Base-by-base conservation (phyloP, 2,888 invertebrate species). In the Folsomia candida region DNA sequence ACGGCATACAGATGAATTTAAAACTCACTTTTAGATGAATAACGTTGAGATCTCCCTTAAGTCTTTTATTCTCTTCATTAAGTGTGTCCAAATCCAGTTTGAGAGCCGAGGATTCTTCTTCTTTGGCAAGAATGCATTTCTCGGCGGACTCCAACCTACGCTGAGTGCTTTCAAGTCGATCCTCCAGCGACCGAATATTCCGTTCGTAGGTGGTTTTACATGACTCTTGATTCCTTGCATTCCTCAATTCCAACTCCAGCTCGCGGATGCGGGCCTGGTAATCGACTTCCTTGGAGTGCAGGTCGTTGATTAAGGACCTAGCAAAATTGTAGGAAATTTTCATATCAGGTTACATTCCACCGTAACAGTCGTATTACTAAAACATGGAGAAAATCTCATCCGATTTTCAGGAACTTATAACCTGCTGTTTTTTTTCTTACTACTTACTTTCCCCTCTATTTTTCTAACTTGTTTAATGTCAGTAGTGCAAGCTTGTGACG, bases 81-180 rank as follows among this genome's bases (percentile, higher is more conserved):
- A 82, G 72, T 1, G 81, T 81, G 24, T 81, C 82, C 18, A 81
- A 69, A 66, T 81, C 81, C 25, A 80, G 70, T 73, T 81, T 81
- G n/a, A 81, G 70, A 62, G 79, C 80, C 18, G 78, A 73, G 71
- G 73, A 77, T 68, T 82, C 82, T 71, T 81, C 81, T 61, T 81
- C 81, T 65, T 79, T 80, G 26, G 76, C 70, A 20, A 77, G 69
- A 59, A 81, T 73, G 28, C 78, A 77, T 72, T 78, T 75, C 68
- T 81, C 81, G 1, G 80, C 76, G 1, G 76, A 76, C 69, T 80
- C 80, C 20, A 80, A 60, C 37, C 76, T 76, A 54, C 76, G 69
- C 20, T 79, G 74, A n/a, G 72, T 75, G 28, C 73, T 70, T 69
- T 81, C 80, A 22, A 81, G 67, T 37, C 78, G 72, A 18, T 79